Evolutionary conservation across 2,888 invertebrate species (phyloP).

Genomic region (Brenthis daphne): DNA sequence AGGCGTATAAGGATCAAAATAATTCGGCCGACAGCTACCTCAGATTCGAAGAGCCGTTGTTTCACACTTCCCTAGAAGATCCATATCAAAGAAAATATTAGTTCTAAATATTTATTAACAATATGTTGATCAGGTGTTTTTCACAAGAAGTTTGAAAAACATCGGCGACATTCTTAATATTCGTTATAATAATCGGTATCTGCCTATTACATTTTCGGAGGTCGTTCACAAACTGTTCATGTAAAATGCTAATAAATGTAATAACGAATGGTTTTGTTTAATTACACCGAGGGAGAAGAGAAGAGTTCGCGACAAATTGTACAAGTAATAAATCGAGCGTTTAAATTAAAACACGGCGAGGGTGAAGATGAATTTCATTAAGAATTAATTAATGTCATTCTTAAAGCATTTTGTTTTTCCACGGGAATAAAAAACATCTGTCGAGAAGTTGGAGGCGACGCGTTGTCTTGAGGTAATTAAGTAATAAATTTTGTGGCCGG

Average conservation of each 20-base stretch:
- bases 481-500: constrained; percentile 81
- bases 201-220: constrained; percentile 1
- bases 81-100: constrained; percentile 75
- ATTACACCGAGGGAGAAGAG: constrained; percentile 47
- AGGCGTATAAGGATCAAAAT: constrained; percentile 62
- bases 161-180: constrained; percentile 19
- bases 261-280: constrained; percentile 58
- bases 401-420: constrained; percentile 81
- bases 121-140: constrained; percentile 30
- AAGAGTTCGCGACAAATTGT: constrained; percentile 75
- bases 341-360: constrained; percentile 78
- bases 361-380: constrained; percentile 83
- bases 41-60: constrained; percentile 71
- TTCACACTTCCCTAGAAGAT: constrained; percentile 70
- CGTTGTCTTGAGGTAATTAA: constrained; percentile 82
- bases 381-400: constrained; percentile 83
- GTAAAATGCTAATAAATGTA: constrained; percentile 74
- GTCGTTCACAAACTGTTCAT: constrained; percentile 49
- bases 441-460: constrained; percentile 69
- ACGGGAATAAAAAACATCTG: constrained; percentile 81
- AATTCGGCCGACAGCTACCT: constrained; percentile 68
- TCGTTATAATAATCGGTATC: constrained; percentile 20
- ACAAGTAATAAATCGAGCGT: constrained; percentile 78
- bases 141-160: constrained; percentile 31
- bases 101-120: constrained; percentile 26